Evolutionary conservation across 1,140 invertebrate species (phyloP), one percentile per base, ranked within the genome.

Genomic region (Reticulitermes speratus): DNA sequence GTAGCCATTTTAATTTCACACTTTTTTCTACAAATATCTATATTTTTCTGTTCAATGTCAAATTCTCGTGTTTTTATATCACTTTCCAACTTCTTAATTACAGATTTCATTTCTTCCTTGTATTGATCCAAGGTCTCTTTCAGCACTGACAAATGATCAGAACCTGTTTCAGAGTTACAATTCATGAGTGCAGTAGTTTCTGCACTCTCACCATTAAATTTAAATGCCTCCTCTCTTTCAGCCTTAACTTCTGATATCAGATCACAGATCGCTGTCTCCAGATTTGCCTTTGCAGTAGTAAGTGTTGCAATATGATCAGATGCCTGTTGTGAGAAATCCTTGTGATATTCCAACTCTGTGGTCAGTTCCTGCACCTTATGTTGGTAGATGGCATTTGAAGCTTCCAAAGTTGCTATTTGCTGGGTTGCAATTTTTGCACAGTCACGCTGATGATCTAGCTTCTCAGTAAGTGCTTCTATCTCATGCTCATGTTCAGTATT

Each of bases 401-500:
- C 83, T 52, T 84, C 83, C 30, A 84, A n/a, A 52, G 7, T 84
- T 45, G 83, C 48, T 45, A 84, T 84, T 19, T 84, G 83, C 83
- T 84, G 83, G 16, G 83, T 84, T 23, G 83, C 83, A 25, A 84
- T 52, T n/a, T 84, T 48, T 0, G 83, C 83, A 59, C 83, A 84
- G 30, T 84, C 83, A 16, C 83, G 14, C 19, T 84, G 83, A 32
- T 84, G 83, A 32, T 84, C 83, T 30, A 84, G 52, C 45, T 84
- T 84, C 30, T 84, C 83, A n/a, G 83, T 84, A 52, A 84, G 83
- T 16, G 83, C 83, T 25, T 84, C 83, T 23, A 84, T 84, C 21
- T 84, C 83, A 21, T n/a, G 45, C 48, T 84, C 83, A 32, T 84
- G 83, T 30, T 59, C 83, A 2, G 83, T 32, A 55, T 52, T 84